Base-by-base conservation (phyloP, 2,113 vertebrate species). In the Malurus elegans region DNA sequence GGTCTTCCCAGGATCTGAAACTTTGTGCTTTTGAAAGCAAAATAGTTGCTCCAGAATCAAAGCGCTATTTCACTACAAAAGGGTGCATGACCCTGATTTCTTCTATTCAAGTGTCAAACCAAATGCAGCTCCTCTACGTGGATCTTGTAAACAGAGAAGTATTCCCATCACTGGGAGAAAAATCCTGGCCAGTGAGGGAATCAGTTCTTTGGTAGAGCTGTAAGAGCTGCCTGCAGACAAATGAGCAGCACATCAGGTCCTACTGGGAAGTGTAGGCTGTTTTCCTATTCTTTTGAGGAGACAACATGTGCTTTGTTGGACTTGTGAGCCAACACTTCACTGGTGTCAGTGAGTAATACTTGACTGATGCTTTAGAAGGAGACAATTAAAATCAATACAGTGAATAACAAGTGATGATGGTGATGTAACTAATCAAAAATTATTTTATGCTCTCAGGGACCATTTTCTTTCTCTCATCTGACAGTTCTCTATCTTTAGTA, bases 391-490 rank as follows among this genome's bases (percentile, higher is more conserved):
- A 92, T 83, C 88, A 78, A 69, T 93, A 57, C 16, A 69, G 44
- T 67, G 61, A 88, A 61, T 88, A 95, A 84, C 34, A 93, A 93
- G 47, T 51, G 56, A 62, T 94, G 69, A 86, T 86, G 28, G 36
- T 53, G 69, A 84, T 92, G 26, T 80, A 90, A 83, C 72, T 81
- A 92, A 92, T 93, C 84, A 88, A 84, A 54, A 92, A 91, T 69
- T 93, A 90, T 90, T 88, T 94, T 78, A 38, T 78, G 20, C 61
- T 95, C 67, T 88, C 48, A 34, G 69, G 61, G 76, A 78, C 53
- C 9, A 38, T 86, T 95, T 93, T 88, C 16, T 44, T 93, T 67
- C 40, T 74, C 18, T 67, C 56, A 67, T 40, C 36, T 86, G 90
- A 86, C 91, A 92, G 21, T 88, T 92, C 47, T 82, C n/a, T 8